phyloP scores from a whole-genome alignment of 2,797 vertebrate genomes.

The Yasuhikotakia modesta region DNA sequence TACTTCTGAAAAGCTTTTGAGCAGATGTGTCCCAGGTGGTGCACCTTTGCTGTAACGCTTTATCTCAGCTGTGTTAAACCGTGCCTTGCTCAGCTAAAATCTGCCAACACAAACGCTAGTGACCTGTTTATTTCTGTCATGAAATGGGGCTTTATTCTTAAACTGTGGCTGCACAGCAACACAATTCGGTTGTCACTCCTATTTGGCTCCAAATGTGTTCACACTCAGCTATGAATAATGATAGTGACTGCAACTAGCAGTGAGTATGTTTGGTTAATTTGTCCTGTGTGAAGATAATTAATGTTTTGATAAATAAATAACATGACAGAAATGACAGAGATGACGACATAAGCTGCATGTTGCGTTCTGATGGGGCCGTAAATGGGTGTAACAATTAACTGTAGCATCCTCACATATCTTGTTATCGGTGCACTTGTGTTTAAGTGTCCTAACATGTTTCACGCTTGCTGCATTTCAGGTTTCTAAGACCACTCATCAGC shows the following conservation, averaged over 20 bases:
- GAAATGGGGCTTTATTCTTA: conserved; percentile 25
- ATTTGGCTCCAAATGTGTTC: neutral
- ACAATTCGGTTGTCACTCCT: neutral
- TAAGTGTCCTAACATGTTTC: conserved; percentile 11
- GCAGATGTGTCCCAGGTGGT: conserved; percentile 34
- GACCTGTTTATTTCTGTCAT: conserved; percentile 38
- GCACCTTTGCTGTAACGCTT: conserved; percentile 45
- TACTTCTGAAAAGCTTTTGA: conserved; percentile 43
- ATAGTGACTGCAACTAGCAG: neutral
- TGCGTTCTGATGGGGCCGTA: too few species aligned
- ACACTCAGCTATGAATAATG: neutral
- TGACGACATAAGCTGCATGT: too few species aligned
- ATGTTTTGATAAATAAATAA: too few species aligned
- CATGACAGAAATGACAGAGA: too few species aligned
- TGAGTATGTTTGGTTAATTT: too few species aligned
- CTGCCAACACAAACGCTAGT: conserved; percentile 29
- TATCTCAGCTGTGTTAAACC: conserved; percentile 42
- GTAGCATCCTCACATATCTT: conserved; percentile 14
- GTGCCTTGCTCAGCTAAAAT: conserved; percentile 22
- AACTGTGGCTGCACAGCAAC: neutral
- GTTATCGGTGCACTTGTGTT: neutral
- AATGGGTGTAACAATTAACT: neutral
- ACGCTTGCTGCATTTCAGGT: neutral
- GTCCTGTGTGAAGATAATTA: too few species aligned
- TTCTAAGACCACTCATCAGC: conserved; percentile 23